Percentiles rank a stretch among this genome's conserved stretches.
Evolutionary conservation across 1,140 invertebrate genomes (phyloP).

Genomic region (Anastrepha ludens): DNA sequence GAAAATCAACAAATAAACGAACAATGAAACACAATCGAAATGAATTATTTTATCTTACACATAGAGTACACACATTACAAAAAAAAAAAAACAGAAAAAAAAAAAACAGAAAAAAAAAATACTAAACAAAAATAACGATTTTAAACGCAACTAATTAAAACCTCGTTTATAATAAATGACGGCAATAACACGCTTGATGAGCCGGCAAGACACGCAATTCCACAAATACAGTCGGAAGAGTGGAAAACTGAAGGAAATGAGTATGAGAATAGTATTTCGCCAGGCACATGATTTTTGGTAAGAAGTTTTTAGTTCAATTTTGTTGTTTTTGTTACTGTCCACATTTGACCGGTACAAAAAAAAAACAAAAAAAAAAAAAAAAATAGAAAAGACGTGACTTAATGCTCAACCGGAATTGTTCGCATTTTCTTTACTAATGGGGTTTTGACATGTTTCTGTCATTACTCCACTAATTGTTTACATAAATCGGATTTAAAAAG

Average conservation of each 20-base stretch:
- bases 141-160: constrained; percentile 23
- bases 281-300: no score
- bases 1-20: no score
- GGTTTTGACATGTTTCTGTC: constrained; percentile 32
- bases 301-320: no score
- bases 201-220: neutral
- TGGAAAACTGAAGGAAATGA: neutral
- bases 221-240: neutral
- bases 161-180: neutral
- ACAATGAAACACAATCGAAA: no score
- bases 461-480: constrained; percentile 21
- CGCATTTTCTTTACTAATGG: neutral
- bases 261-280: neutral
- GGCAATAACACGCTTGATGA: constrained; percentile 4
- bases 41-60: no score
- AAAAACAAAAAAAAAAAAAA: no score
- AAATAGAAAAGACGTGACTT: neutral
- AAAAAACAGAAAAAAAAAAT: no score
- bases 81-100: no score
- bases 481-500: constrained; percentile 12
- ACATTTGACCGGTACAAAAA: no score
- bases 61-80: no score
- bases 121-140: neutral
- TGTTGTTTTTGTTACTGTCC: no score
- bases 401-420: neutral